Evolutionary conservation across 2,797 vertebrate species (phyloP).

Genomic region (Syndactyla subalaris): DNA sequence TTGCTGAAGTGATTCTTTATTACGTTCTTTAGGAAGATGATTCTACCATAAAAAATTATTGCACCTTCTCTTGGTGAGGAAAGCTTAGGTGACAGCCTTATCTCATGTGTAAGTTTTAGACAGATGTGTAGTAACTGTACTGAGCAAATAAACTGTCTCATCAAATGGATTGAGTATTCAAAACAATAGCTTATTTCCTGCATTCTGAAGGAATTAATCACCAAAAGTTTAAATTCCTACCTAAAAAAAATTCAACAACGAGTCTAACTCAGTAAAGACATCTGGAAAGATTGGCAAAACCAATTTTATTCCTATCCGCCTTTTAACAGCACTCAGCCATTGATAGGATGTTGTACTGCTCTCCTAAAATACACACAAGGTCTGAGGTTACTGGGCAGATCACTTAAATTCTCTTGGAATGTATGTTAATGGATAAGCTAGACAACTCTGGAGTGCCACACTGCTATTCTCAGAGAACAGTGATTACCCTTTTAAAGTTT

Average conservation of each 20-base stretch:
- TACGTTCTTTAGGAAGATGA: not conserved
- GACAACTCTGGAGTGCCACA: not conserved
- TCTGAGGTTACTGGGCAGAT: not conserved
- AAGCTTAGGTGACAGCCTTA: not conserved
- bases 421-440: not conserved
- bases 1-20: not conserved
- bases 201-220: not conserved
- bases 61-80: not conserved
- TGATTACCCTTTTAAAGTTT: not conserved
- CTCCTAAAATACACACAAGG: not conserved
- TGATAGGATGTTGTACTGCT: not conserved
- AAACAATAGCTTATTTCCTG: not conserved
- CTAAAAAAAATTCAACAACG: not conserved
- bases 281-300: not conserved
- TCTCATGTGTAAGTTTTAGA: not conserved
- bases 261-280: conserved; percentile 25
- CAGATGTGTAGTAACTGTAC: not conserved
- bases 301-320: not conserved
- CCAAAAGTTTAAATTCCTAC: not conserved
- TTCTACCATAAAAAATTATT: not conserved
- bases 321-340: not conserved
- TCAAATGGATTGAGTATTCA: not conserved
- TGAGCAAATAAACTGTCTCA: not conserved
- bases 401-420: not conserved
- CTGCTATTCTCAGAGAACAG: not conserved